phyloP scores from a whole-genome alignment of 1,140 invertebrate species.

The Tetramorium simillimum region DNA sequence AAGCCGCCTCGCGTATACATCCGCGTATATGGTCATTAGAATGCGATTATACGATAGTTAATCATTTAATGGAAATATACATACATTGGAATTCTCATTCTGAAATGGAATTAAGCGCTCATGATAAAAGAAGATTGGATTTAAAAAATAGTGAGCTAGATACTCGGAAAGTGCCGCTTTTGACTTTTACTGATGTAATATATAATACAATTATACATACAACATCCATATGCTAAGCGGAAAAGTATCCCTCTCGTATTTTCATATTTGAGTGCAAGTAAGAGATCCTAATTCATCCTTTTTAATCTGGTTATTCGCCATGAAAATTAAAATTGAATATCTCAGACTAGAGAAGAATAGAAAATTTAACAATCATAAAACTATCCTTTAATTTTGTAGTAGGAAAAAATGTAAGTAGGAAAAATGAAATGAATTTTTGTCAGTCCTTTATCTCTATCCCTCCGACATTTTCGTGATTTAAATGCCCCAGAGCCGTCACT shows the following conservation, averaged over 20 bases:
- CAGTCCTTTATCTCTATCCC: neutral
- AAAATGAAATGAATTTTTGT: neutral
- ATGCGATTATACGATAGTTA: constrained; percentile 41
- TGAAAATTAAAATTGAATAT: constrained; percentile 5
- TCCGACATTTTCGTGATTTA: neutral
- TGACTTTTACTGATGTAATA: neutral
- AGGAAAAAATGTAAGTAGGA: neutral
- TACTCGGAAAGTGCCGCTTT: neutral
- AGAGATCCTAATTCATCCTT: neutral
- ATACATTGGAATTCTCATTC: neutral
- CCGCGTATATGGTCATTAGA: constrained; percentile 24
- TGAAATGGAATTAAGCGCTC: neutral
- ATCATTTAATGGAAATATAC: constrained; percentile 26
- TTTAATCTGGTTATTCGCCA: neutral
- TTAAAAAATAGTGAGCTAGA: neutral
- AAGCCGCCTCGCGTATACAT: neutral
- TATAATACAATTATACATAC: no score
- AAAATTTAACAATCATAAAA: neutral
- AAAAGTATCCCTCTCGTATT: neutral
- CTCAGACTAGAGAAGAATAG: neutral
- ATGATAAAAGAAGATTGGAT: neutral
- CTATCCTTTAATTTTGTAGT: neutral
- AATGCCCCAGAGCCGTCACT: neutral
- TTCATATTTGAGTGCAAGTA: neutral
- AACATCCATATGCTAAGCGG: neutral